These are phyloP conservation scores for Alentia gelatinosa DNA, from an alignment of 2,888 invertebrate species.

Conservation along the genomic window DNA sequence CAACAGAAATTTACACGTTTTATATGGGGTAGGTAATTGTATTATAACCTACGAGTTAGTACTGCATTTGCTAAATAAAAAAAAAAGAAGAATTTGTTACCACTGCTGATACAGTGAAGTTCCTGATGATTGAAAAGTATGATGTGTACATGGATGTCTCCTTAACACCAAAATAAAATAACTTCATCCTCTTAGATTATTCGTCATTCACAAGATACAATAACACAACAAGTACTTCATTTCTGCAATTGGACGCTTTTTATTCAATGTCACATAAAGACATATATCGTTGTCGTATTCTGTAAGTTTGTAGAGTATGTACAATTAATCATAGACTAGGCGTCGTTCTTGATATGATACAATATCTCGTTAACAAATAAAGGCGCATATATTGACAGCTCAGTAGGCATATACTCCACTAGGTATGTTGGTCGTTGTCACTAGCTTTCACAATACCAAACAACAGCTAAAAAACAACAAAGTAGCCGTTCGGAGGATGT, in stretches of 20 bases:
- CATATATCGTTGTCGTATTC: background rate
- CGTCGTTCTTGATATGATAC: conserved; percentile 8
- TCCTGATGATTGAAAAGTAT: too few species aligned
- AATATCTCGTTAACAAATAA: conserved; percentile 13
- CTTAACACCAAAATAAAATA: too few species aligned
- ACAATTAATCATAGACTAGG: background rate
- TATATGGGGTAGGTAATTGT: too few species aligned
- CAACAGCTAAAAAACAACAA: conserved; percentile 23
- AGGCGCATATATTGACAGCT: background rate
- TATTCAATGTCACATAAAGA: conserved; percentile 12
- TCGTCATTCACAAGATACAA: too few species aligned
- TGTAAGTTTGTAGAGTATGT: background rate
- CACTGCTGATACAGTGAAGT: too few species aligned
- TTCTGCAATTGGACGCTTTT: conserved; percentile 29
- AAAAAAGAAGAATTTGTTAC: too few species aligned
- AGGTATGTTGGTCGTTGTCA: background rate
- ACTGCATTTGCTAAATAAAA: too few species aligned
- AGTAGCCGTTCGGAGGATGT: background rate
- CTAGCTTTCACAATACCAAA: conserved; percentile 19
- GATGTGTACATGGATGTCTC: too few species aligned
- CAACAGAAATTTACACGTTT: too few species aligned
- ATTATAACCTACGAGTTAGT: too few species aligned
- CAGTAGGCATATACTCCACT: background rate
- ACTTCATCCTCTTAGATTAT: too few species aligned
- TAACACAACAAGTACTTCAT: background rate